These are phyloP conservation scores for Hystrix cristata DNA, from an alignment of 2,113 vertebrate species.

Conservation along the genomic window DNA sequence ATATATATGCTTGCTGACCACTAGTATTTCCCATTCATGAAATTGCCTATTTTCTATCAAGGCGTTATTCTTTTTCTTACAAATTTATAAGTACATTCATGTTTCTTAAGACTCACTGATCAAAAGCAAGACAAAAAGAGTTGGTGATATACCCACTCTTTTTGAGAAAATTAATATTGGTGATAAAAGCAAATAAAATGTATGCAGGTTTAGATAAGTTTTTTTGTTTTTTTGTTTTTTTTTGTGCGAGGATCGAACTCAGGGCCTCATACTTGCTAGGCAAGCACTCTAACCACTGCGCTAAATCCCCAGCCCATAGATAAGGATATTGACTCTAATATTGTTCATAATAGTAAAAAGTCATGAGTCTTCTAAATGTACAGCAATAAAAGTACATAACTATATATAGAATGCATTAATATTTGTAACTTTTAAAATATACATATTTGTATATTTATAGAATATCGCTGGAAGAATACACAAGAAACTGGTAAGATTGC, in stretches of 20 bases:
- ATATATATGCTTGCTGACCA: background rate
- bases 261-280: too few species aligned
- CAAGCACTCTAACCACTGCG: too few species aligned
- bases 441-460: background rate
- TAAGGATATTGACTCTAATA: background rate
- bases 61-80: background rate
- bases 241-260: too few species aligned
- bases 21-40: slow-evolving; percentile 41
- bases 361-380: background rate
- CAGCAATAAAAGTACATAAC: background rate
- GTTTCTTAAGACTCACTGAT: background rate
- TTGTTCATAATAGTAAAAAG: background rate
- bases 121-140: background rate
- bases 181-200: slow-evolving; percentile 43
- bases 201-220: background rate
- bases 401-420: background rate
- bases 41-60: slow-evolving; percentile 31
- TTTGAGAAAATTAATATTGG: slow-evolving; percentile 36
- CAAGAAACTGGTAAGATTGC: background rate
- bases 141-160: background rate
- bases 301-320: background rate
- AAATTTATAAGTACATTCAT: background rate
- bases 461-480: background rate
- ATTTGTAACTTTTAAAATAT: slow-evolving; percentile 10
- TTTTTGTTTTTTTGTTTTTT: too few species aligned